Evolutionary conservation across 1,140 invertebrate species (phyloP).

Genomic region (Drosophila biarmipes): DNA sequence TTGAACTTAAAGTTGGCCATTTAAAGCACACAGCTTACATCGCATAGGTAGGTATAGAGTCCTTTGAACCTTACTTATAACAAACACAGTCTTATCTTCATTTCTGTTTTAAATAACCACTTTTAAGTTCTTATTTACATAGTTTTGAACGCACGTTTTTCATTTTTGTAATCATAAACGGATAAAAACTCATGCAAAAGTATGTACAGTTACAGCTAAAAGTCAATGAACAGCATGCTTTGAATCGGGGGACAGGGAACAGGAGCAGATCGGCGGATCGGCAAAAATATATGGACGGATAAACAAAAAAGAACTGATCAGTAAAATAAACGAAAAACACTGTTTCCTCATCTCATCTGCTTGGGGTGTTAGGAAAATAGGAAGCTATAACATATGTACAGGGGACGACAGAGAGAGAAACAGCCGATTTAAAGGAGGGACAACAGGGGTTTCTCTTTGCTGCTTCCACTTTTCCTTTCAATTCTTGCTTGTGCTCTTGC

Average conservation of each 20-base stretch:
- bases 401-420: constrained; percentile 35
- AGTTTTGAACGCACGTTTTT: background rate
- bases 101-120: background rate
- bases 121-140: background rate
- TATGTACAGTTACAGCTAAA: constrained; percentile 31
- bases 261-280: constrained; percentile 45
- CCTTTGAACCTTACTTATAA: background rate
- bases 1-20: background rate
- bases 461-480: constrained; percentile 29
- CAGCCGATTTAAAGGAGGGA: constrained; percentile 64
- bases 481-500: constrained; percentile 19
- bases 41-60: background rate
- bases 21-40: background rate
- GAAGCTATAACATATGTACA: constrained; percentile 46
- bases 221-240: constrained; percentile 32
- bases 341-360: constrained; percentile 48
- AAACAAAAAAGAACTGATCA: constrained; percentile 20
- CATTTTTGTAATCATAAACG: background rate
- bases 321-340: constrained; percentile 37
- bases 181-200: constrained; percentile 26
- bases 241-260: constrained; percentile 21
- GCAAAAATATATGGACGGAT: constrained; percentile 24
- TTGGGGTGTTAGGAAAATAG: constrained; percentile 29
- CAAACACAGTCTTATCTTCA: background rate
- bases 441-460: constrained; percentile 62